A percentile compares a stretch with the other conserved stretches of the same genome.
These are phyloP conservation scores for Desmodus rotundus DNA, from an alignment of 2,113 vertebrate species.

Conservation along the genomic window DNA sequence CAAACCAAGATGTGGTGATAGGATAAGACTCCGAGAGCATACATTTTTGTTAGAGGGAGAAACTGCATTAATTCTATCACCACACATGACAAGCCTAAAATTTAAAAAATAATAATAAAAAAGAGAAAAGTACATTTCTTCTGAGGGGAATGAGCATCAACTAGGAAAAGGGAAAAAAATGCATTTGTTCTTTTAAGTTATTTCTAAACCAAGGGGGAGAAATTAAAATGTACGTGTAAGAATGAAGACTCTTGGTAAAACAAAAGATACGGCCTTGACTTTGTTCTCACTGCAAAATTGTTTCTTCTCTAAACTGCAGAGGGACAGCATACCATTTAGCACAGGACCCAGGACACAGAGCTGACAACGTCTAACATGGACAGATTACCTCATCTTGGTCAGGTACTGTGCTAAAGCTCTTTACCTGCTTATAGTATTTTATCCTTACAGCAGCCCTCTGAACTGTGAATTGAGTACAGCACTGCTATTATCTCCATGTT, in stretches of 20 bases:
- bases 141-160: neutral
- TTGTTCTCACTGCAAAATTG: neutral
- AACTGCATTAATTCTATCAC: conserved; percentile 52
- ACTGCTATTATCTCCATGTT: conserved; percentile 46
- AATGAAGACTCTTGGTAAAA: neutral
- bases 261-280: neutral
- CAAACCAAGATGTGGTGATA: conserved; percentile 23
- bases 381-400: conserved; percentile 21
- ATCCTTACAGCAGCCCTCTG: conserved; percentile 14
- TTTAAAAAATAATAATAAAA: neutral
- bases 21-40: conserved; percentile 37
- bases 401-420: conserved; percentile 39
- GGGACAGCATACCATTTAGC: neutral
- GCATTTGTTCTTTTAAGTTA: conserved; percentile 30
- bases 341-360: neutral
- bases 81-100: conserved; percentile 13
- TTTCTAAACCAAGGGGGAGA: conserved; percentile 5
- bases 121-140: conserved; percentile 35
- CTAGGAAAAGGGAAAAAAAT: neutral
- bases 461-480: conserved; percentile 28
- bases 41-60: conserved; percentile 34
- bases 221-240: neutral
- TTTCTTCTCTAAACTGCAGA: conserved; percentile 20
- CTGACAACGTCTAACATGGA: conserved; percentile 11
- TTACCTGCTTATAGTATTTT: conserved; percentile 53